Evolutionary conservation across 2,113 vertebrate genomes (phyloP).

Genomic region (Pelecanus crispus): DNA sequence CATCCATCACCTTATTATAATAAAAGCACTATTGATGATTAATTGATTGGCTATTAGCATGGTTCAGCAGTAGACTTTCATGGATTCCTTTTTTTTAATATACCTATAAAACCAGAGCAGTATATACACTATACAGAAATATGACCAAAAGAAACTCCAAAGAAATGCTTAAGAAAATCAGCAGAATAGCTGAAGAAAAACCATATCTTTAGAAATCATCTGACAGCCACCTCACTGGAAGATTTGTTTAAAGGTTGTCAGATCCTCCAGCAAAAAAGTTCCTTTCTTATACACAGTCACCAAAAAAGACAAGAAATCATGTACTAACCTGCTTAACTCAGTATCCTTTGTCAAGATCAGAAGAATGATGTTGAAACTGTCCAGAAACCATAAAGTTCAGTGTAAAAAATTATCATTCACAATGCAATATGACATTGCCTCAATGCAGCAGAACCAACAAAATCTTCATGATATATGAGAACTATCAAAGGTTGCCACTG

Average conservation of each 20-base stretch:
- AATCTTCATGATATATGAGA: slow-evolving; percentile 40
- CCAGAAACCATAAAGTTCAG: slow-evolving; percentile 13
- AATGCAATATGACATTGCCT: slow-evolving; percentile 10
- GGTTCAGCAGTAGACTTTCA: not conserved
- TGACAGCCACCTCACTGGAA: not conserved
- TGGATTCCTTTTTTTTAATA: not conserved
- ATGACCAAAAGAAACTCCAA: not conserved
- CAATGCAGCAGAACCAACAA: slow-evolving; percentile 39
- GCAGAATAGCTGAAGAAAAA: not conserved
- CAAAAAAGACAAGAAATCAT: not conserved
- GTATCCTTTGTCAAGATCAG: not conserved
- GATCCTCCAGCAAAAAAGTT: not conserved
- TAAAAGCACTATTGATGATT: not conserved
- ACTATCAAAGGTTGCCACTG: slow-evolving; percentile 40
- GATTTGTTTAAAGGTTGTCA: not conserved
- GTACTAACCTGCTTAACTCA: not conserved
- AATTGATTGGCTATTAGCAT: not conserved
- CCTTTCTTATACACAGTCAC: not conserved
- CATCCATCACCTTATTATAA: not conserved
- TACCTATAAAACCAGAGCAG: not conserved
- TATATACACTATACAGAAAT: fast-evolving
- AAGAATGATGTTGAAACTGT: slow-evolving; percentile 9
- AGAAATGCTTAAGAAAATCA: not conserved
- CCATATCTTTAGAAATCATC: not conserved
- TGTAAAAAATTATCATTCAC: slow-evolving; percentile 36